Conservation (phyloP, 2,113 vertebrate genomes). For the Zosterops borbonicus region DNA sequence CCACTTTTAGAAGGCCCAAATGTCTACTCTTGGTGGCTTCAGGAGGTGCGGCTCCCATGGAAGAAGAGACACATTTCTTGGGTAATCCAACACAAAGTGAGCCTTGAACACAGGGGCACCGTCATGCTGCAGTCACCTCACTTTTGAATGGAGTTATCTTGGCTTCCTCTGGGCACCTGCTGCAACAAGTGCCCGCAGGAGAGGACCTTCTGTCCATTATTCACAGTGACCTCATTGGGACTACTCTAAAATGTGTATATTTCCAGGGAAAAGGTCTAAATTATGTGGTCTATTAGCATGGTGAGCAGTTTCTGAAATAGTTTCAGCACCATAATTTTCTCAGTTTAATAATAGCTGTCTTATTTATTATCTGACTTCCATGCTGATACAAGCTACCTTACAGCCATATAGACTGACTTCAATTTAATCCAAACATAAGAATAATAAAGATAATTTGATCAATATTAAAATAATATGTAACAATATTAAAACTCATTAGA, state of each 20-base stretch:
- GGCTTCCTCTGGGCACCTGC: background rate
- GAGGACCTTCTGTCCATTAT: background rate
- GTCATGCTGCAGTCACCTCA: fast-evolving
- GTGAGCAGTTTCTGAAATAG: background rate
- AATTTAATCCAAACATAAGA: background rate
- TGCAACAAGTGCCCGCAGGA: background rate
- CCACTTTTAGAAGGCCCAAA: background rate
- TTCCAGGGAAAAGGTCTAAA: background rate
- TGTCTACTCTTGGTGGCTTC: background rate
- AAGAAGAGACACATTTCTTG: background rate
- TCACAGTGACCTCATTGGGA: background rate
- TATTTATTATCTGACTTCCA: background rate
- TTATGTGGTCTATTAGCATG: background rate
- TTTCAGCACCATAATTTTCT: background rate
- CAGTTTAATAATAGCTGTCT: background rate
- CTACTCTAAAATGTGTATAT: background rate
- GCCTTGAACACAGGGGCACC: background rate
- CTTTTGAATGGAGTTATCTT: background rate
- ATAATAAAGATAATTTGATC: background rate
- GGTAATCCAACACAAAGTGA: background rate
- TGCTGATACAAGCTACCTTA: background rate
- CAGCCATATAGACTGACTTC: background rate
- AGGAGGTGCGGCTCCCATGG: background rate
- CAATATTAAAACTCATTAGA: background rate
- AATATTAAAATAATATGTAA: background rate